Conservation (phyloP, 1,140 invertebrate genomes). For the Diachasma alloeum region DNA sequence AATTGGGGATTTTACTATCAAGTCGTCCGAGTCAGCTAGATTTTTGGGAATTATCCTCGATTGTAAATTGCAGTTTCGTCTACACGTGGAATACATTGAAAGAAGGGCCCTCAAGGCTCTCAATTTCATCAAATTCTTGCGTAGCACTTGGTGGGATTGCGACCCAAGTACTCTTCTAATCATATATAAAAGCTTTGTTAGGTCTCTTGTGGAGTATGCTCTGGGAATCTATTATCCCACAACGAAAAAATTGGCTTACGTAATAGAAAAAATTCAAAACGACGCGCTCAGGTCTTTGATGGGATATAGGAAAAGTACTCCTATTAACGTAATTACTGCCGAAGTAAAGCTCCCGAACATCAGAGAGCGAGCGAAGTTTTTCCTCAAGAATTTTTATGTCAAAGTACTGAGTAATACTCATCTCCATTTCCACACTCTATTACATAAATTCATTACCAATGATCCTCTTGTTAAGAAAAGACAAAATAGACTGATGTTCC, state of each 20-base stretch:
- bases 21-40: background rate
- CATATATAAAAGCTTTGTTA: slow-evolving; percentile 22
- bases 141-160: slow-evolving; percentile 19
- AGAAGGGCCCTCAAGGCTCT: slow-evolving; percentile 21
- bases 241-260: background rate
- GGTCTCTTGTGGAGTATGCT: slow-evolving; percentile 18
- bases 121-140: slow-evolving; percentile 26
- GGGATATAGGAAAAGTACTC: background rate
- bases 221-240: background rate
- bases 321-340: background rate
- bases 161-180: slow-evolving; percentile 16
- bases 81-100: slow-evolving; percentile 25
- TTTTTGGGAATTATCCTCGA: slow-evolving; percentile 39
- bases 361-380: no score
- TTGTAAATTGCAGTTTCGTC: slow-evolving; percentile 26
- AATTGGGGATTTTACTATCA: background rate
- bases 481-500: background rate
- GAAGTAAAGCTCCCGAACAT: background rate
- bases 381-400: background rate
- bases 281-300: background rate
- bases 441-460: background rate
- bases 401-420: background rate
- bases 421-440: background rate
- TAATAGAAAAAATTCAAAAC: background rate
- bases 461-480: background rate